These are phyloP conservation scores for Porites cylindrica DNA, from an alignment of 92 coral and sea anemone genomes.

Conservation along the genomic window DNA sequence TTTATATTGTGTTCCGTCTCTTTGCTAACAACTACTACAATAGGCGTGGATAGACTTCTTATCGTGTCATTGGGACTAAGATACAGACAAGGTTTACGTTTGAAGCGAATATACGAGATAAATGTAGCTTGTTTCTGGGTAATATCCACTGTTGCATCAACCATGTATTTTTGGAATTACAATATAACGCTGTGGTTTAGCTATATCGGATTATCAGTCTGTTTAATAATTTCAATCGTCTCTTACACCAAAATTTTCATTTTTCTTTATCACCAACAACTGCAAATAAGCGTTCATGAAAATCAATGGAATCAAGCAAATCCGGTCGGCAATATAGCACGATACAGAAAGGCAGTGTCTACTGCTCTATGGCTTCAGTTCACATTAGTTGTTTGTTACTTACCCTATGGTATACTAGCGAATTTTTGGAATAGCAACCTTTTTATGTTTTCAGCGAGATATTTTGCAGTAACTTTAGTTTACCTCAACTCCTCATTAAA, in stretches of 20 bases:
- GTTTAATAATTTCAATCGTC: not conserved
- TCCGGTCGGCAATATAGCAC: not conserved
- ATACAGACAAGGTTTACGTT: not conserved
- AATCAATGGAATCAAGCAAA: not conserved
- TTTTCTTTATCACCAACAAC: not conserved
- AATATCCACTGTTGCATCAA: not conserved
- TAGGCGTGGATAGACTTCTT: conserved; percentile 10
- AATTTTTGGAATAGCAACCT: not conserved
- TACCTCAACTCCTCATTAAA: conserved; percentile 20
- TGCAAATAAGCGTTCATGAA: not conserved
- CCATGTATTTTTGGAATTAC: not conserved
- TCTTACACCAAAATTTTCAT: not conserved
- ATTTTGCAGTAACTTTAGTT: not conserved
- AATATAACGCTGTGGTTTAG: not conserved
- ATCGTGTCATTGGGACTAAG: not conserved
- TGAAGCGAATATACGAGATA: not conserved
- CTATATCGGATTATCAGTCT: not conserved
- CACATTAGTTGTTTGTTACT: conserved; percentile 14
- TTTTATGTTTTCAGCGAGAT: not conserved
- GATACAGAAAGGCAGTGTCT: conserved; percentile 31
- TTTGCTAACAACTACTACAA: not conserved
- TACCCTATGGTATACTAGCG: conserved; percentile 11
- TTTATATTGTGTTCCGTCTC: not conserved
- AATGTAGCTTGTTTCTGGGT: not conserved
- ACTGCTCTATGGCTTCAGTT: conserved; percentile 28